Percentiles rank a stretch among this genome's conserved stretches.
Conservation (phyloP, 1,140 invertebrate genomes). For the Pseudomyrmex pallidus region DNA sequence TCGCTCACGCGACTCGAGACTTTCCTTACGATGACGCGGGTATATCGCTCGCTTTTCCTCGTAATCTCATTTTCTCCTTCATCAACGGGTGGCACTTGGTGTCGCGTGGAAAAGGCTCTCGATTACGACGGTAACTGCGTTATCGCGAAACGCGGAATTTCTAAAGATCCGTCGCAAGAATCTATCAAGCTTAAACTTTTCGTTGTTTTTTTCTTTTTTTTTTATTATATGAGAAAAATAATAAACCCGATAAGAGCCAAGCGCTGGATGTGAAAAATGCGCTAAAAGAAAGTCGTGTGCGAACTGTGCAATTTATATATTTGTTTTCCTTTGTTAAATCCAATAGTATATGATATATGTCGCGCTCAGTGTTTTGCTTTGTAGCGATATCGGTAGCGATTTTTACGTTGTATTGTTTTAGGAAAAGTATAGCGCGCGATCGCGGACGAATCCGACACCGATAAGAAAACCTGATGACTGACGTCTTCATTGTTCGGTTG, state of each 20-base stretch:
- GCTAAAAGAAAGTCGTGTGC: too few relatives aligned
- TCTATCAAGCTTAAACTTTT: not conserved
- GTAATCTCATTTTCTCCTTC: conserved; percentile 49
- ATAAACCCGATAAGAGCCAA: not conserved
- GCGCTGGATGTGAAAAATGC: too few relatives aligned
- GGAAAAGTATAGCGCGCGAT: conserved; percentile 24
- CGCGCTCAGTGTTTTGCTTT: conserved; percentile 43
- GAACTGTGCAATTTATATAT: too few relatives aligned
- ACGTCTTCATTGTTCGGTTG: conserved; percentile 57
- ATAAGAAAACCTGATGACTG: conserved; percentile 56
- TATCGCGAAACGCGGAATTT: conserved; percentile 5
- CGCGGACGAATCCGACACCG: conserved; percentile 46
- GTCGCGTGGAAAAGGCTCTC: conserved; percentile 5
- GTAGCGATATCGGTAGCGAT: conserved; percentile 39
- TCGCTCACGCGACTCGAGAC: conserved; percentile 34
- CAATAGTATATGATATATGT: conserved; percentile 22
- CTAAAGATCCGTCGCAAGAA: not conserved
- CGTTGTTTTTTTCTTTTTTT: too few relatives aligned
- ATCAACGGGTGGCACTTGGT: conserved; percentile 13
- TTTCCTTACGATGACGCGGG: conserved; percentile 2
- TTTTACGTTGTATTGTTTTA: conserved; percentile 55
- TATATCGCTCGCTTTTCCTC: conserved; percentile 21
- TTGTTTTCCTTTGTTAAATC: not conserved
- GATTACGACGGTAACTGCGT: conserved; percentile 12
- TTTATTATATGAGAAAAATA: not conserved